phyloP scores from a whole-genome alignment of 2,113 vertebrate genomes.

The Zingel zingel region DNA sequence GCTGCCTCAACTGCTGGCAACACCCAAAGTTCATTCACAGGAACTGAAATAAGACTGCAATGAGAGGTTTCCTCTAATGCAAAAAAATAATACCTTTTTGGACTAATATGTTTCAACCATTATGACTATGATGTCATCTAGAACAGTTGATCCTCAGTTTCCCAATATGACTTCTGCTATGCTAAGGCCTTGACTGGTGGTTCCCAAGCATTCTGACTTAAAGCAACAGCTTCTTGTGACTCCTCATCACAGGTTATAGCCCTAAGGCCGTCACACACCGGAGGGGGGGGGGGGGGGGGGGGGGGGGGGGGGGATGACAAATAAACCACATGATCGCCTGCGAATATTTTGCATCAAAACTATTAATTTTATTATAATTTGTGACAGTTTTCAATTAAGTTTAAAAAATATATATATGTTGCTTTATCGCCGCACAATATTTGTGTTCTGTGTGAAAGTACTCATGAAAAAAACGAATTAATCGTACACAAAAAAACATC shows the following conservation, averaged over 20 bases:
- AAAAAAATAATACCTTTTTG: constrained; percentile 44
- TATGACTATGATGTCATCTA: neutral
- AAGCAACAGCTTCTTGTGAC: neutral
- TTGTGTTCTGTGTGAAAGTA: no score
- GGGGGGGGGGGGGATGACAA: no score
- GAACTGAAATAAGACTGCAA: constrained; percentile 60
- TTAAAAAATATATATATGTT: no score
- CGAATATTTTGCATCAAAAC: no score
- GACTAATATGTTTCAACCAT: constrained; percentile 31
- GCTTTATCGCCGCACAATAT: no score
- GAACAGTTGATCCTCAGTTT: neutral
- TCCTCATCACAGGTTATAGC: neutral
- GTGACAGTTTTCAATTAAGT: no score
- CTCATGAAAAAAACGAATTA: no score
- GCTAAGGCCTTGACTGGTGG: neutral
- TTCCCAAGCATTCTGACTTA: constrained; percentile 7
- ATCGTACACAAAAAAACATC: no score
- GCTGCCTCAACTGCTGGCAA: constrained; percentile 49
- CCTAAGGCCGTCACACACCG: no score
- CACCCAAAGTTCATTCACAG: constrained; percentile 57
- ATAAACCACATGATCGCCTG: no score
- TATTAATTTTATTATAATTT: no score
- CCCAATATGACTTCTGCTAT: neutral
- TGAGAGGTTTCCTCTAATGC: constrained; percentile 44
- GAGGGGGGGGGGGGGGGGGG: no score